Percentiles rank a stretch among this genome's conserved stretches.
Evolutionary conservation across 2,888 invertebrate genomes (phyloP).

Genomic region (Pristionchus exspectatus): DNA sequence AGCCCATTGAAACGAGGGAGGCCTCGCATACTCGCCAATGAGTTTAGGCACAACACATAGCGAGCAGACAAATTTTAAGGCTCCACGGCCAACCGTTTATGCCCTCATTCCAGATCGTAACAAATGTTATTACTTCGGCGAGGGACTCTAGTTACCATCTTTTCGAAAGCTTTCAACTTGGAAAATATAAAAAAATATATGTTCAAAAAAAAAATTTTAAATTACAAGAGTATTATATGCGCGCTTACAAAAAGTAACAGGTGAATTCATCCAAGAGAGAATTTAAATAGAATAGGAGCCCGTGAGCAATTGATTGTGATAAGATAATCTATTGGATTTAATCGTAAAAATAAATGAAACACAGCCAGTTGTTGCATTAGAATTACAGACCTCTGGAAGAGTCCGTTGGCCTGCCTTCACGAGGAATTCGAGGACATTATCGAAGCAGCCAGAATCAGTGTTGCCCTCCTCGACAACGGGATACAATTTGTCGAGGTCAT

Average conservation of each 20-base stretch:
- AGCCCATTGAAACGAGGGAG: not conserved
- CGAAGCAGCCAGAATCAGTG: constrained; percentile 97
- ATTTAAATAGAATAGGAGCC: too few species aligned
- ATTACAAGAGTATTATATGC: not conserved
- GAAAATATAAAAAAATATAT: not conserved
- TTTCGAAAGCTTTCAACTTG: not conserved
- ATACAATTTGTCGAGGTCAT: constrained; percentile 90
- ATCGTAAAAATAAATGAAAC: too few species aligned
- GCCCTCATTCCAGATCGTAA: constrained; percentile 4
- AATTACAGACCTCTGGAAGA: constrained; percentile 85
- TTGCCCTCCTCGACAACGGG: constrained; percentile 91
- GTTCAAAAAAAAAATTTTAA: not conserved
- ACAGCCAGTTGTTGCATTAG: too few species aligned
- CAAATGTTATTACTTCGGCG: not conserved
- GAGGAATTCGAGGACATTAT: constrained; percentile 97
- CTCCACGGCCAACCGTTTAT: not conserved
- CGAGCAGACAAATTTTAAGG: not conserved
- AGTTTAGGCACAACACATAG: not conserved
- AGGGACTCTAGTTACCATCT: not conserved
- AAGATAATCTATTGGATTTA: too few species aligned
- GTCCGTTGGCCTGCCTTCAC: constrained; percentile 93
- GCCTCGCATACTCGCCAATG: not conserved
- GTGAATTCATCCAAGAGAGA: too few species aligned
- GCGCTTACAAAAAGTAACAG: too few species aligned
- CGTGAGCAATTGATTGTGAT: too few species aligned